Evolutionary conservation across 2,797 vertebrate genomes (phyloP).

Genomic region (Brachymystax lenok): DNA sequence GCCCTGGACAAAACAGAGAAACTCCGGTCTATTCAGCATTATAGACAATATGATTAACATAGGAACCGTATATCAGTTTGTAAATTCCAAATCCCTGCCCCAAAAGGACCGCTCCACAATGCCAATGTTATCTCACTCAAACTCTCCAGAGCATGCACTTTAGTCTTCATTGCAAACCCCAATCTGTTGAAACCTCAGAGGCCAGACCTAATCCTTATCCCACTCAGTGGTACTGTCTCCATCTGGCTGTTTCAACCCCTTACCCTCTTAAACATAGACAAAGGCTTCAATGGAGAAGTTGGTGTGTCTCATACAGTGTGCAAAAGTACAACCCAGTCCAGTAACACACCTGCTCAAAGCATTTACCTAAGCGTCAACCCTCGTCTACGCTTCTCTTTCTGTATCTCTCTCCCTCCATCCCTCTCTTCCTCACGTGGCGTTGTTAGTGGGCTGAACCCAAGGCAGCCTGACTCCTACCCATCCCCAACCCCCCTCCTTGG

Average conservation of each 20-base stretch:
- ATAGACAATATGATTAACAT: not conserved
- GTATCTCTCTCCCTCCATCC: not conserved
- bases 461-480: not conserved
- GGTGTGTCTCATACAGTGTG: not conserved
- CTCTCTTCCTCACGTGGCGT: not conserved
- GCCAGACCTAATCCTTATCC: not conserved
- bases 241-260: not conserved
- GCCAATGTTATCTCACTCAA: not conserved
- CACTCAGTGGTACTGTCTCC: not conserved
- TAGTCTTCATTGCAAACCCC: not conserved
- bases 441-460: not conserved
- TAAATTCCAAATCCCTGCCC: not conserved
- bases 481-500: not conserved
- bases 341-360: not conserved
- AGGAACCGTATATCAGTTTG: not conserved
- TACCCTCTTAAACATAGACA: not conserved
- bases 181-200: not conserved
- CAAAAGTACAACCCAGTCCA: not conserved
- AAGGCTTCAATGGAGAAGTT: not conserved
- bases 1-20: no score
- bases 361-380: no score
- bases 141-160: not conserved
- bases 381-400: not conserved
- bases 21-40: no score
- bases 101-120: not conserved